These are phyloP conservation scores for Tonatia bakeri DNA, from an alignment of 2,113 vertebrate genomes.

Conservation along the genomic window DNA sequence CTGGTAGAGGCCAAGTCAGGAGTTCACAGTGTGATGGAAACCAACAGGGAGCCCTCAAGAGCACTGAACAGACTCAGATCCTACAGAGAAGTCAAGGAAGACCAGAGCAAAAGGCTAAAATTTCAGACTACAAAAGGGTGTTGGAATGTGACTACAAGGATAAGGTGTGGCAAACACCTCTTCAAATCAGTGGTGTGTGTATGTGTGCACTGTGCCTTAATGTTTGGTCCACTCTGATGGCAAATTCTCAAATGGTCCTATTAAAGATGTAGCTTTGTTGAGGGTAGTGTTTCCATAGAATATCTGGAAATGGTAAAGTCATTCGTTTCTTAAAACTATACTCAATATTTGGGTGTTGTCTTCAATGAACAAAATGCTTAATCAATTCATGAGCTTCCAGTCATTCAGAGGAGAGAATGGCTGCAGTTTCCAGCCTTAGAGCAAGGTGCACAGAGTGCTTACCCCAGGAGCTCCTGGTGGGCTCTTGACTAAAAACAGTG, in stretches of 20 bases:
- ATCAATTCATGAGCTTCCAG: background rate
- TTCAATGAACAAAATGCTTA: background rate
- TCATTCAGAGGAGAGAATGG: background rate
- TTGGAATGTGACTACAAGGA: background rate
- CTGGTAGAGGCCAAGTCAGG: too few relatives aligned
- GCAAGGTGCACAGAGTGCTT: background rate
- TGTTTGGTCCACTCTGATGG: background rate
- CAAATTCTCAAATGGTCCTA: background rate
- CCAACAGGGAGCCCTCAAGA: background rate
- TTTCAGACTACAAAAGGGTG: background rate
- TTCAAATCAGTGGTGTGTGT: background rate
- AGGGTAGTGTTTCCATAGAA: background rate
- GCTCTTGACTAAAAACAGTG: background rate
- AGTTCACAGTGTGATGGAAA: background rate
- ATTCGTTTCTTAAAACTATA: background rate
- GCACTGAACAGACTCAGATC: background rate
- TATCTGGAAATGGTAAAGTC: background rate
- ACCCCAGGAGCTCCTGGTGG: background rate
- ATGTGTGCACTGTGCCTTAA: background rate
- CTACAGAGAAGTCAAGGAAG: background rate
- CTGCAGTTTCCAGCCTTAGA: background rate
- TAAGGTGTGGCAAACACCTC: background rate
- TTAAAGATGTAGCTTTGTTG: background rate
- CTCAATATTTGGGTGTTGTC: background rate
- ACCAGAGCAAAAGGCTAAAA: background rate